These are phyloP conservation scores for Lacerta bilineata DNA, from an alignment of 2,797 vertebrate genomes.

Conservation along the genomic window DNA sequence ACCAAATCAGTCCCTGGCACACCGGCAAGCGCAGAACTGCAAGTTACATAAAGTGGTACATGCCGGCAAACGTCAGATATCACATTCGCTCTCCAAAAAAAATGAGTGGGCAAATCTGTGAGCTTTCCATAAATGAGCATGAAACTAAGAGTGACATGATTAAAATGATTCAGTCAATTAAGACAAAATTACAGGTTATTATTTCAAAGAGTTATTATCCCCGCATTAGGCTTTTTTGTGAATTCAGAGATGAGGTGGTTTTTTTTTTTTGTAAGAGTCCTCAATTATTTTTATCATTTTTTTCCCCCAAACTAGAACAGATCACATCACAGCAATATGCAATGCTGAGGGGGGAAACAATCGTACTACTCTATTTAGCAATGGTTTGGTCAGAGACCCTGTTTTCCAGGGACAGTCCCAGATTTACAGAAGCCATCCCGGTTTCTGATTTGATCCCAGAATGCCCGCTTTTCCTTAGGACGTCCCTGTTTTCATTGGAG, in stretches of 20 bases:
- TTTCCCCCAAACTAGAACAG: background rate
- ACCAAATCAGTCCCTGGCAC: too few relatives aligned
- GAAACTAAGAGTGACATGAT: background rate
- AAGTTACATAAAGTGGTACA: background rate
- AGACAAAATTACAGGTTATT: slow-evolving; percentile 14
- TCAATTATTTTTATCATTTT: slow-evolving; percentile 1
- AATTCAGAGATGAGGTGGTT: background rate
- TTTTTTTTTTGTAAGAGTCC: background rate
- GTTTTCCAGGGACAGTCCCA: too few relatives aligned
- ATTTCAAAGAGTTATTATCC: slow-evolving; percentile 10
- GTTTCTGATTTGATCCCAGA: too few relatives aligned
- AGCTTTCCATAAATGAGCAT: slow-evolving; percentile 1
- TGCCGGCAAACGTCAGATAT: background rate
- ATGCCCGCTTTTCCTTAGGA: too few relatives aligned
- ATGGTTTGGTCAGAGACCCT: background rate
- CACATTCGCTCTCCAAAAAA: slow-evolving; percentile 1
- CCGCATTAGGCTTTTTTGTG: background rate
- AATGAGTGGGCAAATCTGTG: slow-evolving; percentile 12
- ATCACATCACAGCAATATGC: background rate
- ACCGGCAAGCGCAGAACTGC: too few relatives aligned
- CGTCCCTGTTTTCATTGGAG: too few relatives aligned
- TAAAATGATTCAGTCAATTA: background rate
- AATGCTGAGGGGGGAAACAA: background rate
- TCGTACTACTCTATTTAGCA: background rate
- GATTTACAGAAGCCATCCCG: too few relatives aligned